Evolutionary conservation across 2,888 invertebrate genomes (phyloP).

Genomic region (Tanaodytes sp.): DNA sequence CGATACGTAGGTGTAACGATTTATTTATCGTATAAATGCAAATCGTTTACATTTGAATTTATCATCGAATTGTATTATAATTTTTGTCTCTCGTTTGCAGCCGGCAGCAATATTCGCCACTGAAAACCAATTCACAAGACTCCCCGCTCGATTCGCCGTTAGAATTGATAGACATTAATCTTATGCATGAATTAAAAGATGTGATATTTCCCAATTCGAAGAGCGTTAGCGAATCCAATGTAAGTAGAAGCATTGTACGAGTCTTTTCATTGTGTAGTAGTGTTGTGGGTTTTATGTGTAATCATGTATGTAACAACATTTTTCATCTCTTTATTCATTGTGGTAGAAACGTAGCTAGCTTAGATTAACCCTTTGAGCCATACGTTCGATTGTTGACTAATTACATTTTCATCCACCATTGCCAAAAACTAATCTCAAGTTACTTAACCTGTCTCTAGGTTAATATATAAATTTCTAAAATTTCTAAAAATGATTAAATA

Average conservation of each 20-base stretch:
- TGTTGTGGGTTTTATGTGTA: background rate
- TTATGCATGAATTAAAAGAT: constrained; percentile 80
- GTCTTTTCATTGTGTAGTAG: background rate
- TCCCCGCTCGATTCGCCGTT: constrained; percentile 71
- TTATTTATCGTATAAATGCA: constrained; percentile 2
- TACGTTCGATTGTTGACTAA: no score
- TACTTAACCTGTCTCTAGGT: no score
- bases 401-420: background rate
- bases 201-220: constrained; percentile 77
- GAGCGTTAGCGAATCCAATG: constrained; percentile 79
- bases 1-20: constrained; percentile 8
- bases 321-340: background rate
- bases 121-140: constrained; percentile 76
- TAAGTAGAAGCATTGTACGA: constrained; percentile 71
- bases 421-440: no score
- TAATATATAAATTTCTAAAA: no score
- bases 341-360: background rate
- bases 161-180: constrained; percentile 75
- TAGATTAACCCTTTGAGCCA: background rate
- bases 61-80: background rate
- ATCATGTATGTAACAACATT: background rate
- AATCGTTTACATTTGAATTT: background rate
- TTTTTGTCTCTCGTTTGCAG: no score
- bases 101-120: constrained; percentile 73
- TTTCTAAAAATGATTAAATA: no score